phyloP scores from a whole-genome alignment of 2,888 invertebrate genomes.

The Trileptium ribeirensis region DNA sequence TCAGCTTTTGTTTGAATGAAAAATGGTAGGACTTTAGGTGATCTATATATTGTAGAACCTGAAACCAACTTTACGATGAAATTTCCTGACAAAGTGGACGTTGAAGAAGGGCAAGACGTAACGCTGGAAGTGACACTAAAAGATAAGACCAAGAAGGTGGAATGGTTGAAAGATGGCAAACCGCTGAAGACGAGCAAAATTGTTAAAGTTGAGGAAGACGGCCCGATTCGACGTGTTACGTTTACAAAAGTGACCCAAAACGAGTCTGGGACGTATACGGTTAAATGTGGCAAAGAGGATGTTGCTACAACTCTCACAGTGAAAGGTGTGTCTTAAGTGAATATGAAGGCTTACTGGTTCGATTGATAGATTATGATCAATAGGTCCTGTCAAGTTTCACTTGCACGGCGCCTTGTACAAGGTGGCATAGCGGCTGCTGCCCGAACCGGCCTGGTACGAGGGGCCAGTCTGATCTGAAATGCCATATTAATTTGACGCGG shows the following conservation, averaged over 20 bases:
- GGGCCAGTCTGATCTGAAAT: too few relatives aligned
- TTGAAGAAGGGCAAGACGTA: constrained; percentile 73
- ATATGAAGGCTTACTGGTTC: too few relatives aligned
- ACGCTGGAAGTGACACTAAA: constrained; percentile 71
- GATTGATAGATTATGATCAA: too few relatives aligned
- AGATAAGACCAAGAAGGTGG: not conserved
- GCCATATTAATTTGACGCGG: too few relatives aligned
- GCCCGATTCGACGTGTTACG: not conserved
- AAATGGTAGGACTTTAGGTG: too few relatives aligned
- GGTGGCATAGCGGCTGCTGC: too few relatives aligned
- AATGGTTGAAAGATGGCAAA: constrained; percentile 1
- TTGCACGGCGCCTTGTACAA: too few relatives aligned
- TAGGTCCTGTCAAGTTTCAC: too few relatives aligned
- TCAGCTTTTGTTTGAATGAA: too few relatives aligned
- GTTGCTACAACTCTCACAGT: not conserved
- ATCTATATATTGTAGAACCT: too few relatives aligned
- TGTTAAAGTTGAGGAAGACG: not conserved
- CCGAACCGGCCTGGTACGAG: too few relatives aligned
- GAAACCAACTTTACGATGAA: not conserved
- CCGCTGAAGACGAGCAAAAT: not conserved
- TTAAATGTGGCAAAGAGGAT: not conserved
- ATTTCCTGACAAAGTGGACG: constrained; percentile 64
- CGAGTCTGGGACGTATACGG: not conserved
- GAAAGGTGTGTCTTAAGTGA: too few relatives aligned
- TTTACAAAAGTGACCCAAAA: not conserved